Base-by-base conservation (phyloP, 2,797 vertebrate species). In the Brachymystax lenok region DNA sequence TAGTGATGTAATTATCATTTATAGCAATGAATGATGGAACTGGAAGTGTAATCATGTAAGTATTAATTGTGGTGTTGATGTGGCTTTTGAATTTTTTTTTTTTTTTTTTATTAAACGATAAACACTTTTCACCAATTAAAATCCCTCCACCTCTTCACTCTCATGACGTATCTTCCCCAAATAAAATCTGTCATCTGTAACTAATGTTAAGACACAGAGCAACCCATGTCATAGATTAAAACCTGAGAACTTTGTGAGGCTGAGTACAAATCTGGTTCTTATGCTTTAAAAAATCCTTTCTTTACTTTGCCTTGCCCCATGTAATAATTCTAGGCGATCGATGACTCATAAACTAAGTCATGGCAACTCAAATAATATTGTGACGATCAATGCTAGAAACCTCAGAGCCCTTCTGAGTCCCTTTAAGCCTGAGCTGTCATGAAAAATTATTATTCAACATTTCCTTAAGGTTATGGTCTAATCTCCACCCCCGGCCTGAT, bases 401-500 rank as follows among this genome's bases (percentile, higher is more conserved):
- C 40, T 12, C 40, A 78, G 78, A 69, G 40, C 10, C 40, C 8
- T 46, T 46, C 40, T 46, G 40, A 46, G 10, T 46, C 73, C 77
- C 69, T 80, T 86, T 80, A 84, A 83, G 24, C 86, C 85, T 75
- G 74, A 80, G 91, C 88, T 88, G 91, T 86, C 89, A 83, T 74
- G 69, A 77, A 28, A 50, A 74, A 79, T 85, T 88, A 86, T 89
- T 92, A 94, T 88, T 90, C 90, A 91, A 89, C 83, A 87, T 91
- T 86, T 93, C 91, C 92, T 91, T 80, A 88, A 83, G 81, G 90
- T 88, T 90, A 84, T 90, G 88, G 88, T 86, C 75, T 76, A 88
- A 88, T 84, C 89, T 88, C 89, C 92, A 89, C 21, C 88, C 85
- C 0, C 0, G 83, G 82, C 83, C 88, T 40, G 5, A 67, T 67